Conservation (phyloP, 2,888 invertebrate species). For the Drosophila percnosoma region DNA sequence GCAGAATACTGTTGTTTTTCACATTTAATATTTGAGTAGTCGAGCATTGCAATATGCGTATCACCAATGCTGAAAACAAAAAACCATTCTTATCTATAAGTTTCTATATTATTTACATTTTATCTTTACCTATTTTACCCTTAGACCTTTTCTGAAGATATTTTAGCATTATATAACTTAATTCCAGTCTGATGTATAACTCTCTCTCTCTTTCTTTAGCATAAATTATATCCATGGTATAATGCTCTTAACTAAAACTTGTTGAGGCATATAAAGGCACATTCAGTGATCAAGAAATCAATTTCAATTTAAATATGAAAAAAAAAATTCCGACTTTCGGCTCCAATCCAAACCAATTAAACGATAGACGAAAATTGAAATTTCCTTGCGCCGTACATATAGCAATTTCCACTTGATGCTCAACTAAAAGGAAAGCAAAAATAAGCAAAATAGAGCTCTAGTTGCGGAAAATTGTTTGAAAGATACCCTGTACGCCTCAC, state of each 20-base stretch:
- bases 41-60: neutral
- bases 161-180: neutral
- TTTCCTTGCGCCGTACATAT: constrained; percentile 10
- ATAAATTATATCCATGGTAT: neutral
- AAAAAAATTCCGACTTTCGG: neutral
- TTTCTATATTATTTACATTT: neutral
- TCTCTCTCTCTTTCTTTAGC: neutral
- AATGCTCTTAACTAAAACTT: neutral
- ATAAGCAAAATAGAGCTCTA: neutral
- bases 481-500: neutral
- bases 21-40: constrained; percentile 4
- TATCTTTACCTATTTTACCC: neutral
- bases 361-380: constrained; percentile 3
- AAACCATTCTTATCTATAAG: neutral
- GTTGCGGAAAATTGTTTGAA: neutral
- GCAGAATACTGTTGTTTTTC: neutral
- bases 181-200: neutral
- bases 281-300: neutral
- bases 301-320: neutral
- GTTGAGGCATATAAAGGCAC: neutral
- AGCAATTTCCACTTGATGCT: constrained; percentile 15
- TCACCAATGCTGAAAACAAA: neutral
- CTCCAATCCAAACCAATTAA: constrained; percentile 26
- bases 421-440: neutral
- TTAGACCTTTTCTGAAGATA: neutral